These are phyloP conservation scores for Scopus umbretta DNA, from an alignment of 2,113 vertebrate genomes.

Conservation along the genomic window DNA sequence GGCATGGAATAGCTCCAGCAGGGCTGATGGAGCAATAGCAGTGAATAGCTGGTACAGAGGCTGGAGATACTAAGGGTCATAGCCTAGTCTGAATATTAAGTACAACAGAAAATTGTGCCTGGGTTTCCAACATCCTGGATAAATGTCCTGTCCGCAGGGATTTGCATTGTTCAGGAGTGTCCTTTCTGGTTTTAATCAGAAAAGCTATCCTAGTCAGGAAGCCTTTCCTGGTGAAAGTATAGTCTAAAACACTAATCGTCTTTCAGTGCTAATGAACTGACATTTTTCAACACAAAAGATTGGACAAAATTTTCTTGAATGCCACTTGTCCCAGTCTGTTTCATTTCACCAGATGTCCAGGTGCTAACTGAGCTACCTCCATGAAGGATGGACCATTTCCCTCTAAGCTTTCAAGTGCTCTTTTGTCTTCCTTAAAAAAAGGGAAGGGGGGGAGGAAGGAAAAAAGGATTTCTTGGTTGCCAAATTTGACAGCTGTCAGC, in stretches of 20 bases:
- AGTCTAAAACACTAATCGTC: not conserved
- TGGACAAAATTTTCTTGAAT: not conserved
- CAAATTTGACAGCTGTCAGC: conserved; percentile 36
- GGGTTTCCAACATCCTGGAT: not conserved
- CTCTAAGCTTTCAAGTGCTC: not conserved
- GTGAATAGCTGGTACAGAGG: not conserved
- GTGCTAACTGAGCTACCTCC: not conserved
- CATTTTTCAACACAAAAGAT: not conserved
- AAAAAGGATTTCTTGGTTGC: not conserved
- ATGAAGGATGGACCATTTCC: not conserved
- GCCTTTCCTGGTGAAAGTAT: not conserved
- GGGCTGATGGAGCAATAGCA: not conserved
- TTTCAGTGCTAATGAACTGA: conserved; percentile 33
- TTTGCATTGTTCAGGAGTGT: conserved; percentile 15
- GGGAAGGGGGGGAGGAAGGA: not conserved
- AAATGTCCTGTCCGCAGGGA: conserved; percentile 3
- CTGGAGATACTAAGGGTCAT: not conserved
- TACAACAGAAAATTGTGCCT: not conserved
- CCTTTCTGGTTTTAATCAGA: conserved; percentile 36
- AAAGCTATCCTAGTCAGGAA: not conserved
- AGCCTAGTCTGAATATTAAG: conserved; percentile 8
- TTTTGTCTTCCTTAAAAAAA: not conserved
- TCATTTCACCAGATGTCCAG: not conserved
- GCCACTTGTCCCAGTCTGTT: not conserved
- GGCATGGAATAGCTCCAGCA: not conserved